A percentile compares a stretch with the other conserved stretches of the same genome.
Conservation (phyloP, 2,797 vertebrate species). For the Limnodromus scolopaceus region DNA sequence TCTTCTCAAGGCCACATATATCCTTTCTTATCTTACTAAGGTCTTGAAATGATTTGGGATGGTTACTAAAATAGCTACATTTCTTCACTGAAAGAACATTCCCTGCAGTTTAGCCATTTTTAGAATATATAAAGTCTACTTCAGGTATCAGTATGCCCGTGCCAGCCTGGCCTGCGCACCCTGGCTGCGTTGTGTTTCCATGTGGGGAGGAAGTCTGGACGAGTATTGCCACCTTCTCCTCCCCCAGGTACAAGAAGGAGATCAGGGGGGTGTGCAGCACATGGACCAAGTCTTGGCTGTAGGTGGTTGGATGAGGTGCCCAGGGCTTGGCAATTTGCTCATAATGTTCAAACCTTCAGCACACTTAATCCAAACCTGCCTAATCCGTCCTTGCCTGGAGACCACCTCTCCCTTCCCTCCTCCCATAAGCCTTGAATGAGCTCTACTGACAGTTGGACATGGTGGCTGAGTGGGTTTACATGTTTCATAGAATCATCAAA, state of each 20-base stretch:
- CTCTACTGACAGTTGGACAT: fast-evolving
- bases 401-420: not conserved
- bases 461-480: not conserved
- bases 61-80: too few species aligned
- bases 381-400: not conserved
- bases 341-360: not conserved
- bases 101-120: too few species aligned
- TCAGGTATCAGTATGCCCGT: not conserved
- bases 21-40: too few species aligned
- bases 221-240: not conserved
- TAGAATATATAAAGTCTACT: too few species aligned
- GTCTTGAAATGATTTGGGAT: too few species aligned
- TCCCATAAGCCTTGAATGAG: fast-evolving
- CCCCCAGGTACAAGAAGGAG: not conserved
- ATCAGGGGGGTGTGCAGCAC: not conserved
- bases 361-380: not conserved
- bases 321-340: not conserved
- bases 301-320: not conserved
- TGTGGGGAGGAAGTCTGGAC: not conserved
- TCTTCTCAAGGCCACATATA: too few species aligned
- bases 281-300: not conserved
- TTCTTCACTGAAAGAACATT: too few species aligned
- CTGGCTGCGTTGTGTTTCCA: fast-evolving
- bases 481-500: too few species aligned
- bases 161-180: not conserved